Conservation (phyloP, 2,797 vertebrate genomes). For the Chelon auratus region DNA sequence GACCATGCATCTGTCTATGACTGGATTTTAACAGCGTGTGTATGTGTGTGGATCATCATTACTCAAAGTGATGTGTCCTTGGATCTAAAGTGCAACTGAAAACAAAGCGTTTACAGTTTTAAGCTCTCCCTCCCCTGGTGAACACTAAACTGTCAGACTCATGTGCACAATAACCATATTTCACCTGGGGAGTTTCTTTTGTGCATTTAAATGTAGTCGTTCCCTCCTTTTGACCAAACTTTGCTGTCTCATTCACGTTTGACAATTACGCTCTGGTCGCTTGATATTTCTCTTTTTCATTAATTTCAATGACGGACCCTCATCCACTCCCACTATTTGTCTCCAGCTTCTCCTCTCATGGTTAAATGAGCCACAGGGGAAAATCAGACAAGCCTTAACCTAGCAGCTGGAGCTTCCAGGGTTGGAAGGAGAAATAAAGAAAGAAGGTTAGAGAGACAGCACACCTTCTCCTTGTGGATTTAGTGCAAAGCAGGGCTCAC, state of each 20-base stretch:
- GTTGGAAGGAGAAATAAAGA: slow-evolving; percentile 50
- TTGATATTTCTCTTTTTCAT: neutral
- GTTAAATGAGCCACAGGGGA: slow-evolving; percentile 80
- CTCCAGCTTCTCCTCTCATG: slow-evolving; percentile 34
- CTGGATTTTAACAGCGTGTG: neutral
- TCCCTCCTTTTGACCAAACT: slow-evolving; percentile 17
- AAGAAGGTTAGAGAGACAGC: slow-evolving; percentile 27
- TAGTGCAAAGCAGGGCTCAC: slow-evolving; percentile 24
- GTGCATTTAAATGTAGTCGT: slow-evolving; percentile 20
- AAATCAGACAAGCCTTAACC: slow-evolving; percentile 68
- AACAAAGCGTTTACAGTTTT: slow-evolving; percentile 24
- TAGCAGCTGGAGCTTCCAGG: slow-evolving; percentile 77
- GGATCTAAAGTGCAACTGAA: slow-evolving; percentile 16
- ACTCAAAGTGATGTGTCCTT: slow-evolving; percentile 6
- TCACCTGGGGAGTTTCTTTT: slow-evolving; percentile 26
- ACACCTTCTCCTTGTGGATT: slow-evolving; percentile 45
- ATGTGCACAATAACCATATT: slow-evolving; percentile 8
- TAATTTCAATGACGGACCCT: slow-evolving; percentile 3
- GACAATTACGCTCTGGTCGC: slow-evolving; percentile 14
- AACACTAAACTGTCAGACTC: neutral
- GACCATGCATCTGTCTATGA: neutral
- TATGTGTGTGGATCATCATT: slow-evolving; percentile 15
- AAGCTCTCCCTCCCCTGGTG: neutral
- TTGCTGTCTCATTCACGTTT: slow-evolving; percentile 3
- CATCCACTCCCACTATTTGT: slow-evolving; percentile 29